Evolutionary conservation across 2,888 invertebrate species (phyloP).

Genomic region (Limnephilus marmoratus): DNA sequence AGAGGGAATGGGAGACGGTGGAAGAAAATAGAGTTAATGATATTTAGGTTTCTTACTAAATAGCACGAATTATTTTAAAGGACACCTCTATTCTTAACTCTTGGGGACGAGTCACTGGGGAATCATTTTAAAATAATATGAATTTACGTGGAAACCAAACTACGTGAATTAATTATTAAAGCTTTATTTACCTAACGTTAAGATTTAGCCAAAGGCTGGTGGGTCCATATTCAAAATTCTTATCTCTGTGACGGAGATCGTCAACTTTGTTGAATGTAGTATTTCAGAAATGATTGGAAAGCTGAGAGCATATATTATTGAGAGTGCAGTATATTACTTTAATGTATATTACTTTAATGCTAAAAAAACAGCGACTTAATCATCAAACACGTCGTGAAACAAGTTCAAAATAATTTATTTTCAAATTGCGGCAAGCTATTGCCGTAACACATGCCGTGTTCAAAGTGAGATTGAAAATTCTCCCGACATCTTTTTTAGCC

Average conservation of each 20-base stretch:
- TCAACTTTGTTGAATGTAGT: background rate
- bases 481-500: background rate
- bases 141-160: too few relatives aligned
- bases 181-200: background rate
- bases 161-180: background rate
- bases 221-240: background rate
- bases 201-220: background rate
- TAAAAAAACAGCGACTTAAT: background rate
- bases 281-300: background rate
- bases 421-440: background rate
- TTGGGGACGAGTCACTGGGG: too few relatives aligned
- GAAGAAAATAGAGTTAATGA: too few relatives aligned
- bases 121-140: background rate
- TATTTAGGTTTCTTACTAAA: background rate
- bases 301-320: background rate
- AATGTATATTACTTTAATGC: too few relatives aligned
- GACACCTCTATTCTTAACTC: background rate
- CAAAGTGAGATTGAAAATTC: background rate
- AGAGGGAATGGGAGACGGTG: background rate
- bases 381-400: background rate
- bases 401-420: background rate
- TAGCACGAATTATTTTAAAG: background rate
- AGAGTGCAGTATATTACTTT: background rate
- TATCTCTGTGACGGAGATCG: background rate
- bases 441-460: background rate